Evolutionary conservation across 2,797 vertebrate genomes (phyloP), one percentile per base, ranked within the genome.

Genomic region (Borostomias antarcticus): DNA sequence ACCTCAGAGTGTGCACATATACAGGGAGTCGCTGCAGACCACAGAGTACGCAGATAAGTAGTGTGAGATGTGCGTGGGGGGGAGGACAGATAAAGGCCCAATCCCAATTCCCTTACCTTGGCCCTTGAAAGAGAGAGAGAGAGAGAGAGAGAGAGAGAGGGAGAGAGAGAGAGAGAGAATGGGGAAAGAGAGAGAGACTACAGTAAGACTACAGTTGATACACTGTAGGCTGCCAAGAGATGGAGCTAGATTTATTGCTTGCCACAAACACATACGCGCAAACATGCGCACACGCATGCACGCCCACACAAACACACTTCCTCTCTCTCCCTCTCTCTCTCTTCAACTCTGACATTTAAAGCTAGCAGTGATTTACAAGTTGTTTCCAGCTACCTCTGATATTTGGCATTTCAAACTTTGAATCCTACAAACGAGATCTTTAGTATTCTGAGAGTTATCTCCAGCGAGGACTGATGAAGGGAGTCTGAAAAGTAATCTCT

Each of bases 401-500:
- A 82, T 85, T 90, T 78, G 78, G 83, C 66, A 73, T 85, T 79
- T 85, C 89, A 88, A 82, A 87, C 82, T 72, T 73, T 76, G 77
- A 79, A 86, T 76, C 70, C 73, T 70, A 64, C 71, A 89, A 85
- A 82, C 32, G 62, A 85, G 78, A 73, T 62, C 19, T 81, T 86
- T 79, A 74, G 71, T 64, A 66, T 63, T 79, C 69, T 72, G 78
- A 82, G 72, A 84, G 76, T 82, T 80, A 82, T 84, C 77, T 78
- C 78, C 70, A 86, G 74, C 72, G 75, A 87, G 76, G 69, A 69
- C 83, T 76, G 77, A 82, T 83, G 71, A 35, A 65, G 70, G 77
- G 74, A 86, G 75, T 78, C 74, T 86, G 80, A 87, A 85, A 84
- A 83, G 82, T 87, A 90, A 90, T 90, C 88, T 85, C 61, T 66